A percentile compares a stretch with the other conserved stretches of the same genome.
These are phyloP conservation scores for Lampris megalopsis DNA, from an alignment of 2,113 vertebrate genomes.

Conservation along the genomic window DNA sequence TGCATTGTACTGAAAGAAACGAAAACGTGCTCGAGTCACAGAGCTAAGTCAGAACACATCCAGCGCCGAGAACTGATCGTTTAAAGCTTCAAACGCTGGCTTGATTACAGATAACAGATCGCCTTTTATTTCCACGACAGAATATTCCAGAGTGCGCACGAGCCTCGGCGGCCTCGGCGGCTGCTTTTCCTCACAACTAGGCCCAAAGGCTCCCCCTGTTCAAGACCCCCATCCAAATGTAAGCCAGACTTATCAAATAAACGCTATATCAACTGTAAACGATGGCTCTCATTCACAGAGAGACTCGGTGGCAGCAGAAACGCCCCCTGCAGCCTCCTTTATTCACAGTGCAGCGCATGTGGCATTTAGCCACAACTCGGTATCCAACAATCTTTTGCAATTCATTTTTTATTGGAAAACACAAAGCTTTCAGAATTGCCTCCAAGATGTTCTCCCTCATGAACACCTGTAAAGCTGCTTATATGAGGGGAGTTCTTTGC, in stretches of 20 bases:
- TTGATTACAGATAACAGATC: neutral
- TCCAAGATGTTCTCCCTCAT: no score
- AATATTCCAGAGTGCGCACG: neutral
- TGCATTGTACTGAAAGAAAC: no score
- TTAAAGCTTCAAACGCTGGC: neutral
- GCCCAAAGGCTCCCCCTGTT: neutral
- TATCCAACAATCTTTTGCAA: no score
- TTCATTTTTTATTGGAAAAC: no score
- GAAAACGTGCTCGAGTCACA: neutral
- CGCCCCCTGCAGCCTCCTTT: no score
- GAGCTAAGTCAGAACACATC: no score
- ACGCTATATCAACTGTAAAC: neutral
- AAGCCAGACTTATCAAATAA: constrained; percentile 5
- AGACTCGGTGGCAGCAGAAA: neutral
- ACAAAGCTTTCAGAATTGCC: no score
- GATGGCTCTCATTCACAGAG: neutral
- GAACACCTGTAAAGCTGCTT: no score
- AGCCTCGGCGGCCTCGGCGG: neutral
- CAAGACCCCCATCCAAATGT: neutral
- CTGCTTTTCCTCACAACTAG: neutral
- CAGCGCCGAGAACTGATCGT: neutral
- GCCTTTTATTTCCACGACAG: neutral
- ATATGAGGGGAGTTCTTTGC: no score
- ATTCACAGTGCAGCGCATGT: no score
- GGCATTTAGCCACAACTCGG: no score